phyloP scores from a whole-genome alignment of 2,113 vertebrate genomes.

The Pongo pygmaeus region DNA sequence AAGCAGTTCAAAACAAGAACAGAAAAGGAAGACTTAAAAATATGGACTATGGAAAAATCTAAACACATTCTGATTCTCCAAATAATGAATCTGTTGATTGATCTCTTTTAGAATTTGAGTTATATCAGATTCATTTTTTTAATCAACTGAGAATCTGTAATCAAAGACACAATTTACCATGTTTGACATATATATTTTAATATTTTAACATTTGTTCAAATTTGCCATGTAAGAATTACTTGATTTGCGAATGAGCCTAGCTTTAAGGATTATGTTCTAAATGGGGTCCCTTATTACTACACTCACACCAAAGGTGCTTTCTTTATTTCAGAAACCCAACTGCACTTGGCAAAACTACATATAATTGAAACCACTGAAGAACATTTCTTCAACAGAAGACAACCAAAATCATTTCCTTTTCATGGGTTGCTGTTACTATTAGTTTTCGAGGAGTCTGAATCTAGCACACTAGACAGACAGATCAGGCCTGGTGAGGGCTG shows the following conservation, averaged over 20 bases:
- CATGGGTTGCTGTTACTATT: not conserved
- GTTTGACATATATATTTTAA: not conserved
- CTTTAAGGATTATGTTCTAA: not conserved
- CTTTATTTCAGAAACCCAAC: not conserved
- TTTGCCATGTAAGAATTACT: not conserved
- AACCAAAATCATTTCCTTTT: not conserved
- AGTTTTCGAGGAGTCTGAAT: not conserved
- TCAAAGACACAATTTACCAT: not conserved
- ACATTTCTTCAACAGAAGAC: conserved; percentile 5
- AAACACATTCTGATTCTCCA: not conserved
- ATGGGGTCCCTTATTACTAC: not conserved
- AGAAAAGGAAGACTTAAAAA: not conserved
- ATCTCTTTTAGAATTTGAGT: not conserved
- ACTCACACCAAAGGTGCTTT: not conserved
- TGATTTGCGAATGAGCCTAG: not conserved
- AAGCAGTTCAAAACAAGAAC: not conserved
- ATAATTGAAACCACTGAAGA: not conserved
- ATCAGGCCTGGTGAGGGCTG: not conserved
- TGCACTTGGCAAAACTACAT: not conserved
- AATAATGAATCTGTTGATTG: not conserved
- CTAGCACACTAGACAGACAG: not conserved
- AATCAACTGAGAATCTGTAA: not conserved
- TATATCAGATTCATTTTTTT: not conserved
- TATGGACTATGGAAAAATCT: not conserved
- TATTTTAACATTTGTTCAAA: not conserved